phyloP scores from a whole-genome alignment of 2,797 vertebrate genomes.

The Trachops cirrhosus region DNA sequence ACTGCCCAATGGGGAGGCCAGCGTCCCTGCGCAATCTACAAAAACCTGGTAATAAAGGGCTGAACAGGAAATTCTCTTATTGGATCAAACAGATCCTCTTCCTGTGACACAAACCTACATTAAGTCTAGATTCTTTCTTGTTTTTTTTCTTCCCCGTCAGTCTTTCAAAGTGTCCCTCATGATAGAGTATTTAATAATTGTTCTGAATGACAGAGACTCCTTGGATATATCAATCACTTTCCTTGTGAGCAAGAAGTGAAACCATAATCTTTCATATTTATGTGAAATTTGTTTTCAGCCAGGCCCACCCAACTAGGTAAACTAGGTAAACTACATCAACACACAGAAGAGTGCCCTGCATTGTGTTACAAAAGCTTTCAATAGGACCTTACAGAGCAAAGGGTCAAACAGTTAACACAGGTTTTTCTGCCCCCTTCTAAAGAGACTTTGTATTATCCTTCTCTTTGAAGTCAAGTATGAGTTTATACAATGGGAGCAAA shows the following conservation, averaged over 20 bases:
- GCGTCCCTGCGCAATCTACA: slow-evolving; percentile 42
- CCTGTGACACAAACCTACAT: slow-evolving; percentile 63
- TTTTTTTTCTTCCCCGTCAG: background rate
- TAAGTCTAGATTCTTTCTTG: slow-evolving; percentile 46
- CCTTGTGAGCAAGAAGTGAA: slow-evolving; percentile 29
- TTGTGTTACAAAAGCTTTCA: slow-evolving; percentile 54
- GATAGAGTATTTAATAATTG: background rate
- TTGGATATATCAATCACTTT: background rate
- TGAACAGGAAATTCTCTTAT: slow-evolving; percentile 63
- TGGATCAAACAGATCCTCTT: slow-evolving; percentile 66
- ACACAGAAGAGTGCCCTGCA: background rate
- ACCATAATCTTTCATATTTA: background rate
- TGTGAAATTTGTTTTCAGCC: background rate
- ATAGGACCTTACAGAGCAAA: slow-evolving; percentile 37
- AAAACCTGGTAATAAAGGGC: slow-evolving; percentile 71
- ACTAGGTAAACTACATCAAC: slow-evolving; percentile 48
- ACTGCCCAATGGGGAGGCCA: slow-evolving; percentile 36
- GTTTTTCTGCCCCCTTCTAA: slow-evolving; percentile 28
- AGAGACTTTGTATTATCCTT: slow-evolving; percentile 44
- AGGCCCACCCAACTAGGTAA: background rate
- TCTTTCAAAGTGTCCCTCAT: background rate
- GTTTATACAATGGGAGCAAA: slow-evolving; percentile 28
- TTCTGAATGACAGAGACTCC: background rate
- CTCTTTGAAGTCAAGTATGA: slow-evolving; percentile 64
- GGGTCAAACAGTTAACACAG: slow-evolving; percentile 68